Evolutionary conservation across 92 coral and sea anemone genomes (phyloP).

Genomic region (Phenganax marumi): DNA sequence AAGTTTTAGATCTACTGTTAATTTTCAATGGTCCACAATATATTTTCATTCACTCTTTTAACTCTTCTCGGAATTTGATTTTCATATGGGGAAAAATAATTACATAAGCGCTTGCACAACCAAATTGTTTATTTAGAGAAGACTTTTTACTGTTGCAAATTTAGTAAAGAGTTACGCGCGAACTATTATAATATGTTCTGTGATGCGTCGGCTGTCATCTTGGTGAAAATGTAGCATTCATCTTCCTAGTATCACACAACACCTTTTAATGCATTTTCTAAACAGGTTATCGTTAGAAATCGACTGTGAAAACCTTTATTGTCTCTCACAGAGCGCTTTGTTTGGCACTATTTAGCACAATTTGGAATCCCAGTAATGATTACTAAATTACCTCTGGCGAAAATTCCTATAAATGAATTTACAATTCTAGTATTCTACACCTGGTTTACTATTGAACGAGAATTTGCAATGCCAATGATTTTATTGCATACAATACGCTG

Average conservation of each 20-base stretch:
- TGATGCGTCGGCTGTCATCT: not conserved
- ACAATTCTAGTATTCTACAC: not conserved
- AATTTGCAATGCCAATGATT: not conserved
- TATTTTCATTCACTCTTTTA: not conserved
- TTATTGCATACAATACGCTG: not conserved
- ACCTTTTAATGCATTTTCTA: slow-evolving; percentile 15
- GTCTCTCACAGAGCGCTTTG: slow-evolving; percentile 15
- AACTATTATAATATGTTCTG: not conserved
- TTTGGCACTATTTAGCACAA: slow-evolving; percentile 10
- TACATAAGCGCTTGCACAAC: not conserved
- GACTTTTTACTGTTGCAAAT: not conserved
- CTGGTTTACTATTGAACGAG: not conserved
- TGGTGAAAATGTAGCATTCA: slow-evolving; percentile 4
- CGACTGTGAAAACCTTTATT: slow-evolving; percentile 33
- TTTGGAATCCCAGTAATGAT: slow-evolving; percentile 9
- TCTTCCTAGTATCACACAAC: slow-evolving; percentile 18
- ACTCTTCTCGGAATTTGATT: slow-evolving; percentile 3
- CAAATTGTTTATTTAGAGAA: not conserved
- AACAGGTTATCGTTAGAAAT: slow-evolving; percentile 25
- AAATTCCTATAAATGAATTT: not conserved
- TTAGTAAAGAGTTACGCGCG: not conserved
- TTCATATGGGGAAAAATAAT: not conserved
- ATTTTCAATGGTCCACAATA: not conserved
- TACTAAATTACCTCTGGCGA: not conserved
- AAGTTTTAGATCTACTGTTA: not conserved